These are phyloP conservation scores for Proisotoma minuta DNA, from an alignment of 2,888 invertebrate genomes.

Conservation along the genomic window DNA sequence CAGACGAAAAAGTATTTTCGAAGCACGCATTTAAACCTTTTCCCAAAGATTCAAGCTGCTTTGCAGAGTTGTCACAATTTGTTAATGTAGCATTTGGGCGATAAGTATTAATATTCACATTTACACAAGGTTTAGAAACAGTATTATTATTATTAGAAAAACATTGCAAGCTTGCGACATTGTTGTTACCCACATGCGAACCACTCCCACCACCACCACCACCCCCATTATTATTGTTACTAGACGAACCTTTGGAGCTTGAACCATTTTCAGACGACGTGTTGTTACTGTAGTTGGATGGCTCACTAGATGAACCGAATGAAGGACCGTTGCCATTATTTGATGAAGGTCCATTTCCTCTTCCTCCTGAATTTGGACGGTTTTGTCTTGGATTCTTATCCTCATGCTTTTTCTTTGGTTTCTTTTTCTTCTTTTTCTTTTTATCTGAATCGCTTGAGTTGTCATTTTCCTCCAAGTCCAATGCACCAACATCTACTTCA, in stretches of 20 bases:
- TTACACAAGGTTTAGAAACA: no score
- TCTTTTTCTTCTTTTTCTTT: slow-evolving; percentile 25
- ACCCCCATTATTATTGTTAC: slow-evolving; percentile 14
- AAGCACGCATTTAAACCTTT: no score
- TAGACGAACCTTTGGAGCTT: neutral
- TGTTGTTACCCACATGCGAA: no score
- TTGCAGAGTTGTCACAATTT: no score
- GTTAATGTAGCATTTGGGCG: no score
- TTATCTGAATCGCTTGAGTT: neutral
- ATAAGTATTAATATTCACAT: no score
- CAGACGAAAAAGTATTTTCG: no score
- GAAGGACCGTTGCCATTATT: slow-evolving; percentile 12
- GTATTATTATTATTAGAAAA: no score
- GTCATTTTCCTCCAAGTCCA: neutral
- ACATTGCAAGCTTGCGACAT: no score
- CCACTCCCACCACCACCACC: neutral
- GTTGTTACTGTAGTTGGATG: neutral
- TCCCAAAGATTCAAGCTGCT: no score
- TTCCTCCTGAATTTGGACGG: slow-evolving; percentile 32
- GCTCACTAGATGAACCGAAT: slow-evolving; percentile 22
- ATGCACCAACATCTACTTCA: slow-evolving; percentile 9
- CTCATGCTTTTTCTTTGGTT: slow-evolving; percentile 23
- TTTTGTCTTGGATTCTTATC: slow-evolving; percentile 23
- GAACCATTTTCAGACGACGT: neutral
- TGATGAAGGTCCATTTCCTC: slow-evolving; percentile 13